Base-by-base conservation (phyloP, 1,140 invertebrate genomes). In the Acromyrmex heyeri region DNA sequence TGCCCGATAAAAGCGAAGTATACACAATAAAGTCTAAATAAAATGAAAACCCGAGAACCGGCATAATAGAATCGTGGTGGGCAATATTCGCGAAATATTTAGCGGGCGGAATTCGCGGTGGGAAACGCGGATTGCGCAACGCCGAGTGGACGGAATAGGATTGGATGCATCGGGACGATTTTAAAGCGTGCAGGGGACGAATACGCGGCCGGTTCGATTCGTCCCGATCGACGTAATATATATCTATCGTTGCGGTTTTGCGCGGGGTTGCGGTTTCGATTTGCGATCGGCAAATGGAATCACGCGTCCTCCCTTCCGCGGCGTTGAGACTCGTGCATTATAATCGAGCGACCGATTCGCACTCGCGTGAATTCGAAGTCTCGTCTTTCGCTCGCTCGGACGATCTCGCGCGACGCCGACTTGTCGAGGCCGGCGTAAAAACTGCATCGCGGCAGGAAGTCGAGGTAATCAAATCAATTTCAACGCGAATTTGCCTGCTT, bases 241-340 rank as follows among this genome's bases (percentile, higher is more conserved):
- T 90, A 90, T 64, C 88, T 62, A 86, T 90, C 76, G 55, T 85
- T 91, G 91, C 85, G 90, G 91, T 91, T 86, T 69, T 77, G 73
- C 21, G 53, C 77, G 59, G 57, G 61, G 69, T 72, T 92, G 91
- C 82, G 91, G 91, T 92, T 92, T 91, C 79, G 90, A 92, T 91
- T 92, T 88, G 87, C 90, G 77, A 88, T 85, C 77, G 87, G 86
- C 87, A 91, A 92, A 91, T 92, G 91, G 88, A 91, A 91, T 91
- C 89, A 90, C 89, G 89, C 85, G 62, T 91, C 87, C 62, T 87
- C 87, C 73, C 24, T 53, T 83, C 67, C 61, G 27, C 44, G 57
- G 75, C 72, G 55, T 70, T 76, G 59, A 59, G 38, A 62, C 64
- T 27, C 82, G 65, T 61, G 76, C 38, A 83, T 83, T 64, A 82